Percentiles rank a stretch among this genome's conserved stretches.
Evolutionary conservation across 2,113 vertebrate species (phyloP).

Genomic region (Cariama cristata): DNA sequence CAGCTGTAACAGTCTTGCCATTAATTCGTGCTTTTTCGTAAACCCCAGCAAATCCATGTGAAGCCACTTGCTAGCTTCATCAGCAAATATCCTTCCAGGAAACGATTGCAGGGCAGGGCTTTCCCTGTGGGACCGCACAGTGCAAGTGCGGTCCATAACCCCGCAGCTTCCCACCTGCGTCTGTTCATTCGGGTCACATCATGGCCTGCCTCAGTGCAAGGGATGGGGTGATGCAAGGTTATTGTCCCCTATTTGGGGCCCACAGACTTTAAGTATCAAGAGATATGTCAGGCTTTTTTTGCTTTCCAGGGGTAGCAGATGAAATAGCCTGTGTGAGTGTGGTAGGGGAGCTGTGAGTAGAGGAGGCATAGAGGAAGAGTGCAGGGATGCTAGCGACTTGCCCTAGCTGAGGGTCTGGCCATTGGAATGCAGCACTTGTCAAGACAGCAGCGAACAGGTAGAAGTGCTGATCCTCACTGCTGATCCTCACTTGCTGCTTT

Average conservation of each 20-base stretch:
- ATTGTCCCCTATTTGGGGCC: background rate
- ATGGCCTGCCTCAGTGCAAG: background rate
- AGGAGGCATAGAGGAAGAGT: background rate
- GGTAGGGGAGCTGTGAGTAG: background rate
- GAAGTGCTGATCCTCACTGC: background rate
- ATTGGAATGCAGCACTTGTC: background rate
- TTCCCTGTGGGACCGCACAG: background rate
- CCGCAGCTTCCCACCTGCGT: background rate
- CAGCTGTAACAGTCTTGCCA: background rate
- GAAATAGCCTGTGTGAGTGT: background rate
- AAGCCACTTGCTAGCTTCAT: background rate
- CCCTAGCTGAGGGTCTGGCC: background rate
- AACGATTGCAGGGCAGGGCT: background rate
- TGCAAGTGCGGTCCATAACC: background rate
- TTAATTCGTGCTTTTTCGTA: background rate
- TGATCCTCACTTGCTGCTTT: background rate
- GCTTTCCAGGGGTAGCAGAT: background rate
- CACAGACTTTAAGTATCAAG: background rate
- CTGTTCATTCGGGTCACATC: accelerated
- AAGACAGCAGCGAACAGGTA: background rate
- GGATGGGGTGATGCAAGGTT: background rate
- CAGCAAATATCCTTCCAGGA: slow-evolving; percentile 30
- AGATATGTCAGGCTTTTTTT: background rate
- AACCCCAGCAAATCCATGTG: background rate
- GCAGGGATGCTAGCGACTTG: background rate